phyloP scores from a whole-genome alignment of 2,113 vertebrate genomes.

The Epinephelus moara region DNA sequence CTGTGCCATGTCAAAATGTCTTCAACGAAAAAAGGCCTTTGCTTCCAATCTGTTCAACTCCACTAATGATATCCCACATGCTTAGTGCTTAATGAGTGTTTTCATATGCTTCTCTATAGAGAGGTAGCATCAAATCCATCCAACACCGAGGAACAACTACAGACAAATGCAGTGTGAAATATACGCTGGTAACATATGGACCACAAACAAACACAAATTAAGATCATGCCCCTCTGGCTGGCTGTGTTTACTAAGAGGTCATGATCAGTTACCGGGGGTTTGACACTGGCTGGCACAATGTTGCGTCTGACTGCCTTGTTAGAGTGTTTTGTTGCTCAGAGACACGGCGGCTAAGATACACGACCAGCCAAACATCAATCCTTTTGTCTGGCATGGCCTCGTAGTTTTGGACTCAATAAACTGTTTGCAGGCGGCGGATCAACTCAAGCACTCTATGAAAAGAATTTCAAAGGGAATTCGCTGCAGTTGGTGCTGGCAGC shows the following conservation, averaged over 20 bases:
- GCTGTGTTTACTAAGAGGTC: constrained; percentile 14
- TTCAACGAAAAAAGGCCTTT: background rate
- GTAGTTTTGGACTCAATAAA: constrained; percentile 52
- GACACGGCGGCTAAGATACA: constrained; percentile 13
- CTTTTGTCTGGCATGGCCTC: constrained; percentile 37
- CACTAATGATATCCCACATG: background rate
- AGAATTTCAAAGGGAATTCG: constrained; percentile 43
- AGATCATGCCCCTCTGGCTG: background rate
- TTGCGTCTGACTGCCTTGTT: constrained; percentile 28
- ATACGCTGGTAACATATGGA: background rate
- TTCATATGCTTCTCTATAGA: background rate
- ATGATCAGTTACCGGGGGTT: constrained; percentile 8
- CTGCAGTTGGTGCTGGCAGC: constrained; percentile 41
- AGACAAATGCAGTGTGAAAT: background rate
- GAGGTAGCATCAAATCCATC: background rate
- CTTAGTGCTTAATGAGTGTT: constrained; percentile 12
- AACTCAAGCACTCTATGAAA: constrained; percentile 36
- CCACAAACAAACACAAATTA: background rate
- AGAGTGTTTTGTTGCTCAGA: constrained; percentile 33
- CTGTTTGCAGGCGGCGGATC: constrained; percentile 41
- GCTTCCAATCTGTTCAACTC: background rate
- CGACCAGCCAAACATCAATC: constrained; percentile 35
- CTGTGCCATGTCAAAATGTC: background rate
- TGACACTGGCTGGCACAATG: background rate
- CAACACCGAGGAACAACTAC: background rate